These are phyloP conservation scores for Siniperca scherzeri DNA, from an alignment of 2,797 vertebrate genomes.

Conservation along the genomic window DNA sequence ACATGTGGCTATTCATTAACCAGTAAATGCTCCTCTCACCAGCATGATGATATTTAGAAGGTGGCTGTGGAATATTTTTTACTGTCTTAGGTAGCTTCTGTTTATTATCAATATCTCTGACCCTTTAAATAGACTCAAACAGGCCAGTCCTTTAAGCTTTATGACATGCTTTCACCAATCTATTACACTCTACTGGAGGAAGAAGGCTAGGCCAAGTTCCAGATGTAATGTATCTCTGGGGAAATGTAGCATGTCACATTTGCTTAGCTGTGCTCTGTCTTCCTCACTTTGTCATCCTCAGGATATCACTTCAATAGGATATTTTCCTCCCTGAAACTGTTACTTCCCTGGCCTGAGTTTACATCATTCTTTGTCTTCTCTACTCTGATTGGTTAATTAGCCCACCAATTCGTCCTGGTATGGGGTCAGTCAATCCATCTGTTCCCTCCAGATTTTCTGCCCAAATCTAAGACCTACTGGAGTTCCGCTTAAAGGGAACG, in stretches of 20 bases:
- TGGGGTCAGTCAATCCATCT: constrained; percentile 70
- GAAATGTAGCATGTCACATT: constrained; percentile 53
- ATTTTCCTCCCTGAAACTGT: constrained; percentile 43
- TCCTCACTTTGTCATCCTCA: constrained; percentile 61
- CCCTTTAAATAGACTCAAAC: constrained; percentile 29
- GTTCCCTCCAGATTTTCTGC: constrained; percentile 59
- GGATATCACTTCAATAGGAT: constrained; percentile 58
- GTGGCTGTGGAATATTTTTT: constrained; percentile 50
- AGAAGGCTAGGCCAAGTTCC: constrained; percentile 30
- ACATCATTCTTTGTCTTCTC: constrained; percentile 28
- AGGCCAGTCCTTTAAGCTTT: constrained; percentile 4
- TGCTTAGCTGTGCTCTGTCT: constrained; percentile 54
- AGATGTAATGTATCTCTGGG: constrained; percentile 38
- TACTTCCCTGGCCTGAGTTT: constrained; percentile 18
- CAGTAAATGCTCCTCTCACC: constrained; percentile 36
- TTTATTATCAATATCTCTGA: constrained; percentile 15
- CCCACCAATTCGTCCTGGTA: constrained; percentile 38
- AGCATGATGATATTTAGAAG: constrained; percentile 35
- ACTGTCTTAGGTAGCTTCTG: constrained; percentile 27
- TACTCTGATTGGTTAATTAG: constrained; percentile 57
- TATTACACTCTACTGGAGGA: constrained; percentile 23
- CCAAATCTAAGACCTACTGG: constrained; percentile 58
- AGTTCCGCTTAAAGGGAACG: constrained; percentile 63
- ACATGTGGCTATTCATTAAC: constrained; percentile 36
- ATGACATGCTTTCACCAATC: background rate